Percentiles rank a stretch among this genome's conserved stretches.
phyloP scores from a whole-genome alignment of 2,797 vertebrate genomes.

The Phataginus tetradactyla region DNA sequence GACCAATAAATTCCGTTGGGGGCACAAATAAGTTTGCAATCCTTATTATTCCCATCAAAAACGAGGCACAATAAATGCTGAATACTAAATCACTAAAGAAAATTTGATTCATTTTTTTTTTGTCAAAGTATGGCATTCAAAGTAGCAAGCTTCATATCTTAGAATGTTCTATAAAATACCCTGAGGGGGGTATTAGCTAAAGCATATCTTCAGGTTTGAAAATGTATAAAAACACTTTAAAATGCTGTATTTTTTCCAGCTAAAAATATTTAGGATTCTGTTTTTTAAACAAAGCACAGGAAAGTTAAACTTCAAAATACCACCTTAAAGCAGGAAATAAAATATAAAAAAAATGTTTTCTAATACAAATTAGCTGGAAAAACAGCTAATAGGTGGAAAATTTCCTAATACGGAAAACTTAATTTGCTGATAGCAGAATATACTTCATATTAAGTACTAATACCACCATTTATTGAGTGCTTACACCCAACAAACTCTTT shows the following conservation, averaged over 20 bases:
- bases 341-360: not conserved
- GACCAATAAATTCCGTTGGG: not conserved
- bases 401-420: not conserved
- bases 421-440: not conserved
- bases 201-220: not conserved
- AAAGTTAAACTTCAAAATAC: conserved; percentile 34
- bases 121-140: not conserved
- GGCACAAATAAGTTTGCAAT: not conserved
- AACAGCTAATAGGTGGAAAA: not conserved
- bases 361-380: not conserved
- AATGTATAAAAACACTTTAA: not conserved
- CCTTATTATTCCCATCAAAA: not conserved
- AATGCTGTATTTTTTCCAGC: not conserved
- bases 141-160: not conserved
- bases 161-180: not conserved
- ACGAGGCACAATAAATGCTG: not conserved
- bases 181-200: not conserved
- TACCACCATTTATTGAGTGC: not conserved
- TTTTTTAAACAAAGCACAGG: not conserved
- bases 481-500: not conserved
- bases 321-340: not conserved
- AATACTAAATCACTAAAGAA: not conserved
- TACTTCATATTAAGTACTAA: not conserved
- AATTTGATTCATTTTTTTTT: not conserved
- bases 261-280: not conserved